Evolutionary conservation across 2,888 invertebrate species (phyloP), one percentile per base, ranked within the genome.

Genomic region (Noctua janthe): DNA sequence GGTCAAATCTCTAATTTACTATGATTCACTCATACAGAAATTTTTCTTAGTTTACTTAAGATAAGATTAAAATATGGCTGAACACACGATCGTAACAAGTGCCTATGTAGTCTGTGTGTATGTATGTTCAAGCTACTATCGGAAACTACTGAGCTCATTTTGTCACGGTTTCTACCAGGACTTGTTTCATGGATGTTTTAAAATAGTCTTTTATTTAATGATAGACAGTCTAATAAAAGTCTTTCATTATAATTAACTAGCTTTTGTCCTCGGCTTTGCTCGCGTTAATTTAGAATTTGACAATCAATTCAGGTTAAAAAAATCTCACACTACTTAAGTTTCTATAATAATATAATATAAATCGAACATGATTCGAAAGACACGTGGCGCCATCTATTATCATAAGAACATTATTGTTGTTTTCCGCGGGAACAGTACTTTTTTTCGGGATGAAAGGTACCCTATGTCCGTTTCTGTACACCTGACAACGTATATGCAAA

Each of bases 41-140:
- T 49, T 72, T 43, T 84, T 84, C 69, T 29, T 1, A 56, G 82
- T 82, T 79, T 84, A 84, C 79, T 1, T 59, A 54, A 72, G 84
- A 82, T 84, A 84, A 82, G 79, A 82, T 82, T 71, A 84, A 69
- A 78, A 71, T 43, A 35, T 72, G 51, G 4, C 51, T 15, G 59
- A 67, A 78, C 51, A n/a, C 43, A 66, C 29, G 29, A 43, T 15
- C 43, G 43, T 56, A 62, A 67, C 79, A 78, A 84, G 79, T 82
- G 71, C 23, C 47, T 69, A 39, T 7, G 43, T 29, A 39, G 54
- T 47, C 17, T 74, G 39, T 80, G 23, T 80, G 71, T 51, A 23
- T 67, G 62, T 82, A 71, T 71, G 17, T 59, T 39, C 23, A 43
- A 1, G 66, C 74, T 66, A 62, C 81, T 51, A 80, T 47, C 23